These are phyloP conservation scores for Lithosia quadra DNA, from an alignment of 2,888 invertebrate genomes.

Conservation along the genomic window DNA sequence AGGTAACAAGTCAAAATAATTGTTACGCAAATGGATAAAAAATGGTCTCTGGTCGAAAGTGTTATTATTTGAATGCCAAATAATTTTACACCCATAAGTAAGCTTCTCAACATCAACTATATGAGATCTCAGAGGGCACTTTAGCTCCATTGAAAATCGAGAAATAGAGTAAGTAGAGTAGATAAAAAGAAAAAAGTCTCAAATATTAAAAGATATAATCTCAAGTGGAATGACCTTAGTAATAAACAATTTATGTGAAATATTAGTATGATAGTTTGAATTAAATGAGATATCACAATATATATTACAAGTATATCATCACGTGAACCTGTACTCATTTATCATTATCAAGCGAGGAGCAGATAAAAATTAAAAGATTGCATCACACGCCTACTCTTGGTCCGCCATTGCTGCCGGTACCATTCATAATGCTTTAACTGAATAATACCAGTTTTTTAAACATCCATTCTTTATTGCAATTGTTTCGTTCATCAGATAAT, in stretches of 20 bases:
- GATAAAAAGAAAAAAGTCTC: too few species aligned
- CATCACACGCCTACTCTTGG: constrained; percentile 38
- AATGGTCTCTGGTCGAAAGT: too few species aligned
- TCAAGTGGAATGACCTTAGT: constrained; percentile 3
- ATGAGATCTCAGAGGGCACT: too few species aligned
- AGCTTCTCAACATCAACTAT: too few species aligned
- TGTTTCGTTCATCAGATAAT: constrained; percentile 30
- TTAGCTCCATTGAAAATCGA: too few species aligned
- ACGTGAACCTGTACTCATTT: constrained; percentile 29
- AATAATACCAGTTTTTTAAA: constrained; percentile 42
- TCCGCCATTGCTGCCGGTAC: constrained; percentile 25
- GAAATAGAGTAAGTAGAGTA: too few species aligned
- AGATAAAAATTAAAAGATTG: constrained; percentile 49
- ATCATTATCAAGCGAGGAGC: constrained; percentile 40
- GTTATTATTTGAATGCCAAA: too few species aligned
- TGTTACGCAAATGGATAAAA: too few species aligned
- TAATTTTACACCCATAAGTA: too few species aligned
- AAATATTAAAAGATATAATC: not conserved
- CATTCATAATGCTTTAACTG: constrained; percentile 47
- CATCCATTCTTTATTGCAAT: constrained; percentile 35
- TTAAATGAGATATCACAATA: not conserved
- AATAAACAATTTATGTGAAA: not conserved
- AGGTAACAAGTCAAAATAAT: too few species aligned
- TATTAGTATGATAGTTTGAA: not conserved
- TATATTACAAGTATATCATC: constrained; percentile 2